A percentile compares a stretch with the other conserved stretches of the same genome.
Conservation (phyloP, 2,888 invertebrate genomes). For the Trachelus troglodyta region DNA sequence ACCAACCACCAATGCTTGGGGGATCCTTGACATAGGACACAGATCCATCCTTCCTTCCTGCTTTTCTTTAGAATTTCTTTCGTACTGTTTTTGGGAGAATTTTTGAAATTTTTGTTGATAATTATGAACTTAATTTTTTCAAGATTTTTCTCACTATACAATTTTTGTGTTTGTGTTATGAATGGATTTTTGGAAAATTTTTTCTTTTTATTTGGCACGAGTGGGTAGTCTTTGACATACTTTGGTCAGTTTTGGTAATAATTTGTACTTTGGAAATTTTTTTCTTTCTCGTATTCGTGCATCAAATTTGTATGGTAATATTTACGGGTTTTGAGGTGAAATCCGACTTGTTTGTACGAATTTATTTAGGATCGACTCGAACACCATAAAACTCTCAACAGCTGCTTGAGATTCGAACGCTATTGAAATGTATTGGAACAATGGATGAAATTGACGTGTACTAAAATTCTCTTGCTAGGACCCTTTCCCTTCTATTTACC, state of each 20-base stretch:
- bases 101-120: too few species aligned
- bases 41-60: neutral
- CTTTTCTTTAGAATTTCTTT: neutral
- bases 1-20: neutral
- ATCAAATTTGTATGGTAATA: neutral
- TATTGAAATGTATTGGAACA: neutral
- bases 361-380: neutral
- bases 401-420: neutral
- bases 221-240: neutral
- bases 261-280: neutral
- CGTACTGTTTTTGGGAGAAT: neutral
- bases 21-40: neutral
- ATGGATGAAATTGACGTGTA: neutral
- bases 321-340: neutral
- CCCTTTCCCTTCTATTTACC: neutral
- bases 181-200: neutral
- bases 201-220: neutral
- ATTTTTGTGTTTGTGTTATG: too few species aligned
- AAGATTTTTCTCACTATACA: neutral
- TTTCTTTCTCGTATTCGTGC: neutral
- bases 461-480: neutral
- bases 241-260: neutral
- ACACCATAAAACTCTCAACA: neutral
- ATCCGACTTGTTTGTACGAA: neutral
- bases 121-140: neutral